These are phyloP conservation scores for Pristionchus exspectatus DNA, from an alignment of 2,888 invertebrate species.

Conservation along the genomic window DNA sequence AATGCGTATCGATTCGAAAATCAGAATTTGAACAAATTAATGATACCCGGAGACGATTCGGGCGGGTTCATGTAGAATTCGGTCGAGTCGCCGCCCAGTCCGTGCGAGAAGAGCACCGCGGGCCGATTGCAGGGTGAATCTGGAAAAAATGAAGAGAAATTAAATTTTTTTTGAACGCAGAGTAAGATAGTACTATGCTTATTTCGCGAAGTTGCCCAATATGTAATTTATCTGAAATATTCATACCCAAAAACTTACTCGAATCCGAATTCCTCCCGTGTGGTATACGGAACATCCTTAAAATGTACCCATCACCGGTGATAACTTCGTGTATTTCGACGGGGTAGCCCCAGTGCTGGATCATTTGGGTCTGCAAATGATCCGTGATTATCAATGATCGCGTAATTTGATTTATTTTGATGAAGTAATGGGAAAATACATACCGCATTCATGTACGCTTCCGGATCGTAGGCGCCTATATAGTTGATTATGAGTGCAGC, in stretches of 20 bases:
- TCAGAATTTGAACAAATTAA: too few relatives aligned
- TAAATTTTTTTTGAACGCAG: too few relatives aligned
- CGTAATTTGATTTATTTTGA: neutral
- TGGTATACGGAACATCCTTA: neutral
- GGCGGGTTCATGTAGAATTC: slow-evolving; percentile 35
- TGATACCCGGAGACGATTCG: neutral
- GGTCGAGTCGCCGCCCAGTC: neutral
- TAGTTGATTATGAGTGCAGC: neutral
- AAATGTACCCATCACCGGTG: neutral
- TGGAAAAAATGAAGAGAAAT: too few relatives aligned
- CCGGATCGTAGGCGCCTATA: neutral
- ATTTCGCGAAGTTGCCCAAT: too few relatives aligned
- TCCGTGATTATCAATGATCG: neutral
- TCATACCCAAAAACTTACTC: neutral
- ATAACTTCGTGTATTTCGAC: neutral
- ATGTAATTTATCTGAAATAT: too few relatives aligned
- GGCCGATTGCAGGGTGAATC: slow-evolving; percentile 2
- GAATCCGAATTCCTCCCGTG: neutral
- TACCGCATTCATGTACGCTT: slow-evolving; percentile 20
- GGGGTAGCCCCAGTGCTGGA: slow-evolving; percentile 23
- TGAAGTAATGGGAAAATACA: neutral
- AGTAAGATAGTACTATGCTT: too few relatives aligned
- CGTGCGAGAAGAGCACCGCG: neutral
- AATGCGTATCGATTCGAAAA: too few relatives aligned
- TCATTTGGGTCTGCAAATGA: slow-evolving; percentile 2